Conservation (phyloP, 2,113 vertebrate species). For the Limnothrissa miodon region DNA sequence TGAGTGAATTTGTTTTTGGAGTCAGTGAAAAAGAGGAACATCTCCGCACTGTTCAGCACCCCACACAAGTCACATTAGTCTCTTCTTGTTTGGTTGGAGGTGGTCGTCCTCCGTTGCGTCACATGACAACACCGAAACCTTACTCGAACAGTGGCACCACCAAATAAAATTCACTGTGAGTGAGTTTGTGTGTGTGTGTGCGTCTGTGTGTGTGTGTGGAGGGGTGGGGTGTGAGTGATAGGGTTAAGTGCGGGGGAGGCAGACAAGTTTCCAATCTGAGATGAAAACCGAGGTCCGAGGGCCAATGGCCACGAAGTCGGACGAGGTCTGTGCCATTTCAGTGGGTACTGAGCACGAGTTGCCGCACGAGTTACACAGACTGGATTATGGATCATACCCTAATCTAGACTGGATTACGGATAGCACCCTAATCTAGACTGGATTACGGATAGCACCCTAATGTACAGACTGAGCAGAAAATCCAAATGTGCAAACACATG, state of each 20-base stretch:
- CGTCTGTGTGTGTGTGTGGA: no score
- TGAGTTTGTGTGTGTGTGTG: no score
- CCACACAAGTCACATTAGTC: conserved; percentile 13
- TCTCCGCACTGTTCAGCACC: conserved; percentile 7
- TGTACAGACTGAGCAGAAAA: not conserved
- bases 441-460: not conserved
- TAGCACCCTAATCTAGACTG: no score
- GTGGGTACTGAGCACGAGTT: no score
- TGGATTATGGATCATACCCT: no score
- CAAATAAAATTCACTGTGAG: no score
- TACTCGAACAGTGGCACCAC: not conserved
- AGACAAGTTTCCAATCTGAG: not conserved
- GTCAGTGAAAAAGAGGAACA: conserved; percentile 14
- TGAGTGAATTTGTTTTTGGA: not conserved
- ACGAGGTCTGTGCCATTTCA: not conserved
- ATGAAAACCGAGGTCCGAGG: not conserved
- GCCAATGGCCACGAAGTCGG: no score
- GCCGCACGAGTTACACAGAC: no score
- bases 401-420: no score
- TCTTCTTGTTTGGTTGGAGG: conserved; percentile 7
- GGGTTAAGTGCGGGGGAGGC: not conserved
- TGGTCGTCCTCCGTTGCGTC: conserved; percentile 3
- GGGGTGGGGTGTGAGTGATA: no score
- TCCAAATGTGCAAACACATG: not conserved
- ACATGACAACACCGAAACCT: conserved; percentile 31